Conservation (phyloP, 2,113 vertebrate genomes). For the Cottus gobio region DNA sequence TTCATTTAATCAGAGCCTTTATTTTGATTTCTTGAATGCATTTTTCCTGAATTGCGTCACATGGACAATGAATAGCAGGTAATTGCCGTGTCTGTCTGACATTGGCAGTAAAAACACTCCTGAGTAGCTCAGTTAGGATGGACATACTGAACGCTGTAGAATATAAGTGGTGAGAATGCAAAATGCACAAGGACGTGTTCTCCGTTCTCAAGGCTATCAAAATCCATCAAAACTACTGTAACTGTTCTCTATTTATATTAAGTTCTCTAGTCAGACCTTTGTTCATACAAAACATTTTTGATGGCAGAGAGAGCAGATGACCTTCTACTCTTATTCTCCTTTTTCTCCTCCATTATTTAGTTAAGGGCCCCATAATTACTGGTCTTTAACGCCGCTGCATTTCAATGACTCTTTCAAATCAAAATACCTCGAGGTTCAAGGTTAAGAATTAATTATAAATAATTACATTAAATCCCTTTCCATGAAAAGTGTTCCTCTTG, state of each 20-base stretch:
- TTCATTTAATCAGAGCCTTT: conserved; percentile 23
- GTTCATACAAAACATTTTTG: conserved; percentile 22
- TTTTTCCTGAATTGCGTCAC: conserved; percentile 15
- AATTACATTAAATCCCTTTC: conserved; percentile 47
- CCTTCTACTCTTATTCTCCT: conserved; percentile 48
- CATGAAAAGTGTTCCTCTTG: conserved; percentile 30
- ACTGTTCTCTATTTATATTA: not conserved
- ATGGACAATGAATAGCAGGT: conserved; percentile 20
- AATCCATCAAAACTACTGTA: not conserved
- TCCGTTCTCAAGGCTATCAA: not conserved
- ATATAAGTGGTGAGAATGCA: conserved; percentile 14
- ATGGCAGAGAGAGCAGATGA: conserved; percentile 11
- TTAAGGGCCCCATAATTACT: conserved; percentile 59
- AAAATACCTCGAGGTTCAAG: conserved; percentile 54
- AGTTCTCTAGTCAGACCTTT: not conserved
- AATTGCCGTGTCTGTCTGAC: conserved; percentile 25
- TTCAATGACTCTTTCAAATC: conserved; percentile 62
- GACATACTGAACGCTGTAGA: not conserved
- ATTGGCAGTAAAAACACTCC: conserved; percentile 1
- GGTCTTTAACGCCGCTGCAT: conserved; percentile 48
- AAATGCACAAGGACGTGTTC: not conserved
- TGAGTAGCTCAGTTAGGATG: not conserved
- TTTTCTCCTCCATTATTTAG: not conserved
- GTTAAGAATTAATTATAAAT: conserved; percentile 58
- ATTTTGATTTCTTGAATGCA: conserved; percentile 14